Evolutionary conservation across 2,113 vertebrate genomes (phyloP), one percentile per base, ranked within the genome.

Genomic region (Perognathus longimembris): DNA sequence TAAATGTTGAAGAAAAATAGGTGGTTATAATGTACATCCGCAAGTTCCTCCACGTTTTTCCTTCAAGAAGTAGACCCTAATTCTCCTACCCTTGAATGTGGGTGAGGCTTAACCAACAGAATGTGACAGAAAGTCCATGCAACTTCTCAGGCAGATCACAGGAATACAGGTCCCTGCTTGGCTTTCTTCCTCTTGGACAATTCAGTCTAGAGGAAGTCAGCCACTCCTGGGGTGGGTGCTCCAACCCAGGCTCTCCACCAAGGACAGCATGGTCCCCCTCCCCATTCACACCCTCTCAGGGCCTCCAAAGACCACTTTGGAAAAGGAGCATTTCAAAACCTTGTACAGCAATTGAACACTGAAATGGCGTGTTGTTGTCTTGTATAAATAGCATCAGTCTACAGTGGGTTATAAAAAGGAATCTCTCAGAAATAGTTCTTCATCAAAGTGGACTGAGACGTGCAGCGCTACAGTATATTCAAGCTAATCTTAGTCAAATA

Each of bases 21-120:
- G 26, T 22, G 21, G 42, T 66, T 91, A 93, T 79, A 85, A 93
- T 95, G 88, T 32, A 21, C 0, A 3, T 63, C 79, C 59, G 38
- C 26, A 32, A 70, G 59, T n/a, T n/a, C 34, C 61, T 40, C 70
- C 67, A 80, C 7, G 63, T 17, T 18, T 21, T 63, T 64, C 20
- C 26, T 57, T 84, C 86, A 80, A 64, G 85, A 54, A 45, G 40
- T 36, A 24, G 71, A 73, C 61, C 22, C 54, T 92, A 64, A 74
- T 36, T 76, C 10, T 6, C 64, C 18, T 80, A 75, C 22, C 14
- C 38, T 90, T 80, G 40, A 34, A n/a, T 61, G 45, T 84, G 73
- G 57, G 36, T 32, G 71, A 75, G 64, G 38, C 38, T 61, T 73
- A 71, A 54, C 64, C 54, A 24, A 28, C 1, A 69, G 82, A 30